A percentile compares a stretch with the other conserved stretches of the same genome.
phyloP scores from a whole-genome alignment of 1,140 invertebrate species.

The Pissodes strobi region DNA sequence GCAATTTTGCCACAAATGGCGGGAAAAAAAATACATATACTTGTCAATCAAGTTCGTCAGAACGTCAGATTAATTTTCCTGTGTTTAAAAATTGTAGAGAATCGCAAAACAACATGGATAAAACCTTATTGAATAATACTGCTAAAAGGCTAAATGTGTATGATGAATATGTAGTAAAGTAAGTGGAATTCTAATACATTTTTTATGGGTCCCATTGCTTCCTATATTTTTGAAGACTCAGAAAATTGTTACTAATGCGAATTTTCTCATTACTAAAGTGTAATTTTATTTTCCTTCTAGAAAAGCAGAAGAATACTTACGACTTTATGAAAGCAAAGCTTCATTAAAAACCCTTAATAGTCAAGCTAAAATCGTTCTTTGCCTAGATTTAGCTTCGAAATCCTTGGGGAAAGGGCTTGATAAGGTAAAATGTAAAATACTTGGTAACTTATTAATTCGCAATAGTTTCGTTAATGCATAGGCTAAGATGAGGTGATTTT shows the following conservation, averaged over 20 bases:
- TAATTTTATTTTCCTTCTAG: slow-evolving; percentile 39
- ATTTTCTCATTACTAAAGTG: background rate
- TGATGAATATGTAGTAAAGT: slow-evolving; percentile 38
- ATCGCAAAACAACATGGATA: too few relatives aligned
- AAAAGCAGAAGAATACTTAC: slow-evolving; percentile 48
- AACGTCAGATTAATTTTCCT: too few relatives aligned
- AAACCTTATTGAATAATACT: slow-evolving; percentile 31
- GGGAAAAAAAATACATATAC: too few relatives aligned
- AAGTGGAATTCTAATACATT: slow-evolving; percentile 7
- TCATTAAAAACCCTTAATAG: slow-evolving; percentile 43
- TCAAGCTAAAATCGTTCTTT: slow-evolving; percentile 46
- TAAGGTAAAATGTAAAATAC: slow-evolving; percentile 37
- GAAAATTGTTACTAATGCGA: background rate
- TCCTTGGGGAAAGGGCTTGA: slow-evolving; percentile 41
- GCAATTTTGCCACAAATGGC: too few relatives aligned
- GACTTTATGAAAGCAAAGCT: slow-evolving; percentile 45
- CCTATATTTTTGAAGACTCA: background rate
- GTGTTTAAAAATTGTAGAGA: too few relatives aligned
- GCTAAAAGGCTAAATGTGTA: slow-evolving; percentile 36
- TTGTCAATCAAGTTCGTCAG: too few relatives aligned
- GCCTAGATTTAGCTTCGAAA: slow-evolving; percentile 48
- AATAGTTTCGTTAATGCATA: background rate
- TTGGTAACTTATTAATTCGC: background rate
- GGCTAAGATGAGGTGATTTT: background rate
- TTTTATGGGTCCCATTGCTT: background rate